These are phyloP conservation scores for Percina caprodes DNA, from an alignment of 2,113 vertebrate species.

Conservation along the genomic window DNA sequence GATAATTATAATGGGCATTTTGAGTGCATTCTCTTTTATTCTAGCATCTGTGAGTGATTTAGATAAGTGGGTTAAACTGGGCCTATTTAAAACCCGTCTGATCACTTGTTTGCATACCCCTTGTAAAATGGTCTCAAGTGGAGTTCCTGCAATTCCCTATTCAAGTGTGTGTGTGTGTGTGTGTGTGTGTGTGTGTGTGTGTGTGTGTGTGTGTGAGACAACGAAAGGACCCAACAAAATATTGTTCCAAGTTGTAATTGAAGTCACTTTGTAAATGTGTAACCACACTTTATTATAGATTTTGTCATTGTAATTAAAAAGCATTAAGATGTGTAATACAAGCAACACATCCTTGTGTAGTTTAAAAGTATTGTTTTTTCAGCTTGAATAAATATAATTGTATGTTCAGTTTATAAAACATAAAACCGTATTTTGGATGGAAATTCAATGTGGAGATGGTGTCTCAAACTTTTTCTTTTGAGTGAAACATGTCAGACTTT, in stretches of 20 bases:
- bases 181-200: no score
- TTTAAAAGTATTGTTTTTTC: neutral
- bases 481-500: neutral
- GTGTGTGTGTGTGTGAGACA: no score
- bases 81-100: neutral
- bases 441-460: neutral
- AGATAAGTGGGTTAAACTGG: conserved; percentile 1
- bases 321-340: neutral
- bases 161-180: no score
- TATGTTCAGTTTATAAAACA: neutral
- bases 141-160: neutral
- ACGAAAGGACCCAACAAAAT: neutral
- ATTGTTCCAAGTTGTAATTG: neutral
- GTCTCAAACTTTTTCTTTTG: neutral
- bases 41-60: neutral
- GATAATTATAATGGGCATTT: neutral
- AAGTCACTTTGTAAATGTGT: neutral
- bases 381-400: neutral
- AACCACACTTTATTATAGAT: neutral
- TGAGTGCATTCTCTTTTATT: neutral
- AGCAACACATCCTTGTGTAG: no score
- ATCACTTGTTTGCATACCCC: conserved; percentile 3
- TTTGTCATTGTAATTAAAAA: neutral
- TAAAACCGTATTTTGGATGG: no score
- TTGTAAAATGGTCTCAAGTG: neutral